Evolutionary conservation across 2,113 vertebrate species (phyloP).

Genomic region (Chionodraco myersi): DNA sequence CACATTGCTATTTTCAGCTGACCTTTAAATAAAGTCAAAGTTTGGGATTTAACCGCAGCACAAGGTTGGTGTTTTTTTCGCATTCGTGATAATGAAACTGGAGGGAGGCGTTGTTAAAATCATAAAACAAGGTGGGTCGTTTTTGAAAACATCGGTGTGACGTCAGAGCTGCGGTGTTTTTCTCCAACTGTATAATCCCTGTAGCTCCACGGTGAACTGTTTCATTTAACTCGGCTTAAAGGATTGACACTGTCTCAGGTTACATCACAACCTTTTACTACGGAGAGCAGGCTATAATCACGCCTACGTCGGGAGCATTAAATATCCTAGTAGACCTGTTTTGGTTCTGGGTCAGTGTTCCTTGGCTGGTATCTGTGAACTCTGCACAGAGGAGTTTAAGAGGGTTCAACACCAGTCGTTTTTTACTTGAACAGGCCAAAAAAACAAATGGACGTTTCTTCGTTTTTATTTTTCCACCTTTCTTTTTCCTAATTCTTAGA

Average conservation of each 20-base stretch:
- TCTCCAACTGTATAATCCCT: slow-evolving; percentile 43
- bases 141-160: slow-evolving; percentile 21
- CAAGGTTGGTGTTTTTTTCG: slow-evolving; percentile 17
- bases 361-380: neutral
- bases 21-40: slow-evolving; percentile 56
- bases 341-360: slow-evolving; percentile 7
- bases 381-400: neutral
- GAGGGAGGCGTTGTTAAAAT: slow-evolving; percentile 5
- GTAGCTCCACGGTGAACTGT: slow-evolving; percentile 16
- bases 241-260: slow-evolving; percentile 63
- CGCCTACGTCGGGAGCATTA: neutral
- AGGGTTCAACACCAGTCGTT: neutral
- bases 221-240: slow-evolving; percentile 67
- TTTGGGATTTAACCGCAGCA: slow-evolving; percentile 11
- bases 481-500: neutral
- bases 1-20: slow-evolving; percentile 30
- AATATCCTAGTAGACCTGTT: slow-evolving; percentile 18
- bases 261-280: slow-evolving; percentile 57
- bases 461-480: too few species aligned
- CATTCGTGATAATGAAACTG: slow-evolving; percentile 37
- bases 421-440: slow-evolving; percentile 1
- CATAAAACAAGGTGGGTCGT: slow-evolving; percentile 10
- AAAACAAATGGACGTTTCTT: neutral
- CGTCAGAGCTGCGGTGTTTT: slow-evolving; percentile 31
- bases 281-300: slow-evolving; percentile 40